Conservation (phyloP, 2,797 vertebrate genomes). For the Aphelocoma californica region DNA sequence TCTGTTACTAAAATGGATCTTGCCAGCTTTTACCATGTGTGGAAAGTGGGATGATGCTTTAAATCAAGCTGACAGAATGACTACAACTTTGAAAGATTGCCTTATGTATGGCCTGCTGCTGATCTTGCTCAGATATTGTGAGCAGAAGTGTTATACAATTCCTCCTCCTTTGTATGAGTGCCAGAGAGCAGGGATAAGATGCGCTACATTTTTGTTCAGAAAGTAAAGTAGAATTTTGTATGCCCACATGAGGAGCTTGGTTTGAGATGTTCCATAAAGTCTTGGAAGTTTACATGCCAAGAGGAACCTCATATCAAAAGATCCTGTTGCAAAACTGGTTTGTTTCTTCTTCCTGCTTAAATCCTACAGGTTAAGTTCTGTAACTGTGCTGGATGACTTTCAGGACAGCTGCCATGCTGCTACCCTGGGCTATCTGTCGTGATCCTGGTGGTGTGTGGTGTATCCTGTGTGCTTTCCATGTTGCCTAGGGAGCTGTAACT, state of each 20-base stretch:
- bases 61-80: not conserved
- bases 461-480: fast-evolving
- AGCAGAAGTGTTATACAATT: not conserved
- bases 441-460: not conserved
- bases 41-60: not conserved
- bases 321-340: not conserved
- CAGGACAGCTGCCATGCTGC: not conserved
- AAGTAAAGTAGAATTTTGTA: not conserved
- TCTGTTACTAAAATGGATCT: slow-evolving; percentile 2
- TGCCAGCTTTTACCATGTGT: not conserved
- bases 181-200: not conserved
- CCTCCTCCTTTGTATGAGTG: not conserved
- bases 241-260: not conserved
- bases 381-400: not conserved
- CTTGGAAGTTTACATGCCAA: not conserved
- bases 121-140: not conserved
- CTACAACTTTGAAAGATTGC: not conserved
- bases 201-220: not conserved
- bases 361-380: not conserved
- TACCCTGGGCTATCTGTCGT: fast-evolving
- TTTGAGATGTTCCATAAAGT: not conserved
- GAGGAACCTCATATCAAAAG: not conserved
- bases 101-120: not conserved
- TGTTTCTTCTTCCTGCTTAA: not conserved
- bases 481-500: not conserved